Evolutionary conservation across 2,113 vertebrate genomes (phyloP).

Genomic region (Poeciliopsis turrubarensis): DNA sequence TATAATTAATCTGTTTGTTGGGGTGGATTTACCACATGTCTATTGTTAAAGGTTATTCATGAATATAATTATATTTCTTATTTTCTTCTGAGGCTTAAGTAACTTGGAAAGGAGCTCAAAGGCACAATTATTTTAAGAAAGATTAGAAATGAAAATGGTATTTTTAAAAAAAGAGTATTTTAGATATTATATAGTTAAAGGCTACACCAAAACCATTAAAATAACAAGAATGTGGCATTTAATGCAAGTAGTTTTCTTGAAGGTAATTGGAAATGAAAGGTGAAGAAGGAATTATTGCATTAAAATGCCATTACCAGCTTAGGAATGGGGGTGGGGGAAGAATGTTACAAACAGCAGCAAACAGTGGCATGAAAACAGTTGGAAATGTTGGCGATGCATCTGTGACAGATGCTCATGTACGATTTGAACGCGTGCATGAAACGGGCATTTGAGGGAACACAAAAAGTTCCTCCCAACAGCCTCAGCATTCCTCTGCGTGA

Average conservation of each 20-base stretch:
- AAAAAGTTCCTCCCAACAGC: slow-evolving; percentile 22
- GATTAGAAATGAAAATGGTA: neutral
- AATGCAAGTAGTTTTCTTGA: slow-evolving; percentile 2
- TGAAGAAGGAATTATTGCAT: slow-evolving; percentile 47
- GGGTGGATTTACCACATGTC: neutral
- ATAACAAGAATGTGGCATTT: slow-evolving; percentile 47
- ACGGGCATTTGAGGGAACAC: slow-evolving; percentile 18
- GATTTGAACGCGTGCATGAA: slow-evolving; percentile 42
- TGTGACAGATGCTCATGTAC: slow-evolving; percentile 56
- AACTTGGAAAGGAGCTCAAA: neutral
- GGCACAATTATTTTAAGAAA: neutral
- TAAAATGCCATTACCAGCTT: slow-evolving; percentile 36
- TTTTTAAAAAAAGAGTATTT: slow-evolving; percentile 4
- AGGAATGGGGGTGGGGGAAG: no score
- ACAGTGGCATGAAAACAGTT: slow-evolving; percentile 37
- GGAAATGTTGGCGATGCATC: slow-evolving; percentile 52
- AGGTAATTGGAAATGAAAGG: slow-evolving; percentile 45
- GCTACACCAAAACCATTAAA: slow-evolving; percentile 32
- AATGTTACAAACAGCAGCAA: slow-evolving; percentile 18
- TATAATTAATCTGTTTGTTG: no score
- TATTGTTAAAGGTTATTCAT: slow-evolving; percentile 12
- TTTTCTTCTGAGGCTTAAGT: neutral
- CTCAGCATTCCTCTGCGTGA: slow-evolving; percentile 9
- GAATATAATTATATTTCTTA: slow-evolving; percentile 5
- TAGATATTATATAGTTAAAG: slow-evolving; percentile 29